phyloP scores from a whole-genome alignment of 2,888 invertebrate species.

The Iselma pallidipennis region DNA sequence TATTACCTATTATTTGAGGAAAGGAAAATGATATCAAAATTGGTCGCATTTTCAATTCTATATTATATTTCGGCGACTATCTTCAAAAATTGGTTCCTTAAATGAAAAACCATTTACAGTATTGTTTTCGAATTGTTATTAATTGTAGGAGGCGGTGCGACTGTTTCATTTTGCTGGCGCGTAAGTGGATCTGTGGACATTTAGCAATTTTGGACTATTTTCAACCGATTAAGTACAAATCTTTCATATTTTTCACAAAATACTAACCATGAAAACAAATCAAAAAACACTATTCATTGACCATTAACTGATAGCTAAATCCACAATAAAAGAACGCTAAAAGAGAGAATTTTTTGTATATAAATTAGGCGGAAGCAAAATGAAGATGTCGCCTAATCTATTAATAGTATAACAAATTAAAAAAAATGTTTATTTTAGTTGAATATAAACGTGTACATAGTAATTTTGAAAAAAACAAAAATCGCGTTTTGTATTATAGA shows the following conservation, averaged over 20 bases:
- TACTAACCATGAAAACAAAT: background rate
- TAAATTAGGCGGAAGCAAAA: conserved; percentile 19
- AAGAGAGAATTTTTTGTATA: background rate
- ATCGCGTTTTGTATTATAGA: conserved; percentile 30
- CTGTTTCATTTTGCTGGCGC: conserved; percentile 31
- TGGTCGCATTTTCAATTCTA: too few species aligned
- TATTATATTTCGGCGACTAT: conserved; percentile 9
- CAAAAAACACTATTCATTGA: background rate
- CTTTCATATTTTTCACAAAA: conserved; percentile 18
- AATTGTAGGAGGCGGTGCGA: conserved; percentile 26
- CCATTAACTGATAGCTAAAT: conserved; percentile 22
- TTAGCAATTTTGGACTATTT: background rate
- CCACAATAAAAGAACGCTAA: conserved; percentile 26
- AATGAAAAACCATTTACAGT: conserved; percentile 41
- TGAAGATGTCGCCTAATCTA: conserved; percentile 24
- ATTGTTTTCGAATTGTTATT: conserved; percentile 42
- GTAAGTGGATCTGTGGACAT: conserved; percentile 39
- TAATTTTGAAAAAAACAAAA: conserved; percentile 23
- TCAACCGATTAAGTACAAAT: conserved; percentile 31
- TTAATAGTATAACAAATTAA: conserved; percentile 1
- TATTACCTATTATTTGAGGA: background rate
- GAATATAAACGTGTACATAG: conserved; percentile 37
- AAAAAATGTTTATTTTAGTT: conserved; percentile 25
- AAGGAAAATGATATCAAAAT: background rate
- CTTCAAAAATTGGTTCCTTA: conserved; percentile 46